Evolutionary conservation across 2,797 vertebrate genomes (phyloP), one percentile per base, ranked within the genome.

Genomic region (Gymnodraco acuticeps): DNA sequence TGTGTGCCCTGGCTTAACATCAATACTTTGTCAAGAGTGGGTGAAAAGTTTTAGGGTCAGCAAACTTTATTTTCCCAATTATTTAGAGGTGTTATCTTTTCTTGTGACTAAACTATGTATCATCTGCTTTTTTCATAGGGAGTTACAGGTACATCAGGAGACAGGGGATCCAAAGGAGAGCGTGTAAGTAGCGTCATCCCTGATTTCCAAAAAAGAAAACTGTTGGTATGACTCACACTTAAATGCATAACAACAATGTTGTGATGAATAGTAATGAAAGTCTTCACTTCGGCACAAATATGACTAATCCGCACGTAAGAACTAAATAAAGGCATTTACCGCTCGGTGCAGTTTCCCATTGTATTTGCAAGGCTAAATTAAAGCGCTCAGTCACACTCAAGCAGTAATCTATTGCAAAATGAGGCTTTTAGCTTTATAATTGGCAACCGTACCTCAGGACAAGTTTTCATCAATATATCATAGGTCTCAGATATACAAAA

Each of bases 121-220:
- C 33, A 53, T 23, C 6, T 74, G 3, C 5, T 65, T 31, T 56
- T 51, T 77, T 70, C 42, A 38, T 84, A 99, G 98, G 98, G 98
- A 85, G 90, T 92, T 62, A 66, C 94, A 73, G 98, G 98, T 67
- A 95, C 93, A 87, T 70, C 94, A 20, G 98, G 98, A 76, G 98
- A 99, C 83, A 94, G 98, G 95, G 98, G 98, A 60, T 95, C 98
- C 83, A 99, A 99, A 95, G 98, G 98, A 95, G 98, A 99, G 83
- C 96, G 98, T 55, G 98, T 99, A 95, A 94, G 95, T 87, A 61
- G 33, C 54, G 10, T 56, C 43, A 19, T 47, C 56, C 41, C 42
- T 72, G 50, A 75, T 70, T 81, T 85, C 50, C 51, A 3, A 58
- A 17, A 88, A 78, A 52, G 52, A 13, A 78, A 72, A 20, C 47